A percentile compares a stretch with the other conserved stretches of the same genome.
phyloP scores from a whole-genome alignment of 2,113 vertebrate genomes.

The Pygoscelis antarcticus region DNA sequence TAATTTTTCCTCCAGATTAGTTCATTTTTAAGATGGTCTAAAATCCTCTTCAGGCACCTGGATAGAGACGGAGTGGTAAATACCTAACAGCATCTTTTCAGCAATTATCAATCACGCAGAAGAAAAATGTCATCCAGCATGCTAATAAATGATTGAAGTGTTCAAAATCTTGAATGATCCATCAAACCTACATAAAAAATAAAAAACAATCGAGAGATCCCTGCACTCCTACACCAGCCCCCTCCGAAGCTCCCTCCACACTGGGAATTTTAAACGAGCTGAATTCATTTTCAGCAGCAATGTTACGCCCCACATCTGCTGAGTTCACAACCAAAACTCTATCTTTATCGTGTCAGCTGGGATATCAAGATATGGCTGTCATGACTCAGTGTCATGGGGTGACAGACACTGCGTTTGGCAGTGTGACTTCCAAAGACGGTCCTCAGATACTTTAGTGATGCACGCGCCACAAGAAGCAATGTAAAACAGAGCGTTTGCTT shows the following conservation, averaged over 20 bases:
- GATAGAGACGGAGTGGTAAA: background rate
- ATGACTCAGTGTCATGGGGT: background rate
- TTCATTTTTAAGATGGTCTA: background rate
- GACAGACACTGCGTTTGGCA: background rate
- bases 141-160: background rate
- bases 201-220: background rate
- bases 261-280: background rate
- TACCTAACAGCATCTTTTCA: background rate
- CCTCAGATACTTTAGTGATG: background rate
- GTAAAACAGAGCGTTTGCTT: background rate
- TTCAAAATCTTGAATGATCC: background rate
- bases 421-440: background rate
- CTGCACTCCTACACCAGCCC: background rate
- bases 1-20: background rate
- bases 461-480: fast-evolving
- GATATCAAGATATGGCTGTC: background rate
- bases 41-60: background rate
- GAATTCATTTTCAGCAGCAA: background rate
- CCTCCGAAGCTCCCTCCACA: background rate
- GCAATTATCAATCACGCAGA: background rate
- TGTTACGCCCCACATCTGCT: background rate
- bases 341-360: background rate
- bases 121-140: background rate
- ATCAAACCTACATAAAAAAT: background rate
- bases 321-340: background rate